A percentile compares a stretch with the other conserved stretches of the same genome.
These are phyloP conservation scores for Leptinotarsa rubiginosa DNA, from an alignment of 2,888 invertebrate species.

Conservation along the genomic window DNA sequence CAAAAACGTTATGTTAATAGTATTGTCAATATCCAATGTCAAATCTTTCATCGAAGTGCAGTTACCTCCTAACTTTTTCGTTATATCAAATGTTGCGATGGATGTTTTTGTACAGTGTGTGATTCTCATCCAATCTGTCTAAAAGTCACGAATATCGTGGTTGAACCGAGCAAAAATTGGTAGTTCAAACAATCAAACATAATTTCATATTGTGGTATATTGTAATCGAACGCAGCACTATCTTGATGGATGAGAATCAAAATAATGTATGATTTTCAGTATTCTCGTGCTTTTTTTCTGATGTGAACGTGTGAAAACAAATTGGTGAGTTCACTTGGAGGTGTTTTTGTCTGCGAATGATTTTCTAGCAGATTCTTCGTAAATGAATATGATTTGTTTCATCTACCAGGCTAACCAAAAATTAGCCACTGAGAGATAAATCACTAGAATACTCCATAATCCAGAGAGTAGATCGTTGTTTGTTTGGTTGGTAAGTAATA, in stretches of 20 bases:
- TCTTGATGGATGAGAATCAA: slow-evolving; percentile 11
- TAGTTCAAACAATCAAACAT: slow-evolving; percentile 12
- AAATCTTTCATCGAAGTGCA: slow-evolving; percentile 7
- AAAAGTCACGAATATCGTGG: slow-evolving; percentile 19
- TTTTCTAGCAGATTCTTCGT: background rate
- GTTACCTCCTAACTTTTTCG: slow-evolving; percentile 11
- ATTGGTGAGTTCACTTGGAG: background rate
- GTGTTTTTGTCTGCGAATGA: background rate
- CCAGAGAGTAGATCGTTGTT: too few relatives aligned
- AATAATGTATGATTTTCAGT: slow-evolving; percentile 11
- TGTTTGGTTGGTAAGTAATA: too few relatives aligned
- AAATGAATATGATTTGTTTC: background rate
- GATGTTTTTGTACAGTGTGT: background rate
- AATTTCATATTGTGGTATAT: slow-evolving; percentile 17
- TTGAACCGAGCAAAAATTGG: slow-evolving; percentile 14
- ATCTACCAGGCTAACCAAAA: too few relatives aligned
- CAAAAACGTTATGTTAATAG: slow-evolving; percentile 26
- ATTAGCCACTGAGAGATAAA: too few relatives aligned
- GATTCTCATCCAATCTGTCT: slow-evolving; percentile 7
- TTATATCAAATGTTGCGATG: background rate
- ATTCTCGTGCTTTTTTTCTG: background rate
- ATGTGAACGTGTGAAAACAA: slow-evolving; percentile 6
- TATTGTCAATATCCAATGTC: slow-evolving; percentile 19
- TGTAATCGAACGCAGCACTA: background rate
- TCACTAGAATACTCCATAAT: too few relatives aligned